Percentiles rank a stretch among this genome's conserved stretches.
Evolutionary conservation across 2,113 vertebrate genomes (phyloP).

Genomic region (Actinemys pallida): DNA sequence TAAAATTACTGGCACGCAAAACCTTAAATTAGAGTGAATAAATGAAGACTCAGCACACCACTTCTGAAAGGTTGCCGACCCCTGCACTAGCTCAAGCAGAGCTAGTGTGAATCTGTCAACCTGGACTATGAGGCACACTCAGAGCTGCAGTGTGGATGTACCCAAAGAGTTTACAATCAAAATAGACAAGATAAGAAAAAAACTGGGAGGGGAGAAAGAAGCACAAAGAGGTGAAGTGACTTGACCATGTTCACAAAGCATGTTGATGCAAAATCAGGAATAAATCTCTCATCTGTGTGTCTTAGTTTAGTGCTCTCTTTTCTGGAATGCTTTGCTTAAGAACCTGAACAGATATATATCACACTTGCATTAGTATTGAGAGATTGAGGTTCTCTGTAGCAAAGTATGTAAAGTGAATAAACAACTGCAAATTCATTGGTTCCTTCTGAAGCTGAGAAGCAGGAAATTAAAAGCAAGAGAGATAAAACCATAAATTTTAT

Average conservation of each 20-base stretch:
- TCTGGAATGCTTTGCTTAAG: background rate
- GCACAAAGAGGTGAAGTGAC: too few relatives aligned
- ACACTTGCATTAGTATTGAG: background rate
- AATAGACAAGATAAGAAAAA: too few relatives aligned
- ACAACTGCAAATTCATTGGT: constrained; percentile 31
- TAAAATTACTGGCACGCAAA: too few relatives aligned
- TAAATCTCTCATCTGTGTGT: background rate
- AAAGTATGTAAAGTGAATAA: constrained; percentile 9
- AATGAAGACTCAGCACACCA: too few relatives aligned
- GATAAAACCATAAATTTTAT: background rate
- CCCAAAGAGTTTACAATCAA: too few relatives aligned
- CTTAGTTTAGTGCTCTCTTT: background rate
- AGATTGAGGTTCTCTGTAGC: background rate
- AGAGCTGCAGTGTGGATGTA: too few relatives aligned
- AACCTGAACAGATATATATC: background rate
- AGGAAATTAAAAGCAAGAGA: constrained; percentile 15
- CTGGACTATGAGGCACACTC: too few relatives aligned
- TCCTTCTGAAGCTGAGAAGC: background rate
- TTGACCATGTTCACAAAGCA: background rate
- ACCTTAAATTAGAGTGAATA: too few relatives aligned
- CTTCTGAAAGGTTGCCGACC: too few relatives aligned
- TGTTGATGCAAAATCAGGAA: background rate
- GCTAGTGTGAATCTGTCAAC: too few relatives aligned
- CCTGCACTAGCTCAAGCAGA: too few relatives aligned
- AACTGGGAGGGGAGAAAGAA: too few relatives aligned